phyloP scores from a whole-genome alignment of 1,140 invertebrate genomes.

The Eupristina koningsbergeri region DNA sequence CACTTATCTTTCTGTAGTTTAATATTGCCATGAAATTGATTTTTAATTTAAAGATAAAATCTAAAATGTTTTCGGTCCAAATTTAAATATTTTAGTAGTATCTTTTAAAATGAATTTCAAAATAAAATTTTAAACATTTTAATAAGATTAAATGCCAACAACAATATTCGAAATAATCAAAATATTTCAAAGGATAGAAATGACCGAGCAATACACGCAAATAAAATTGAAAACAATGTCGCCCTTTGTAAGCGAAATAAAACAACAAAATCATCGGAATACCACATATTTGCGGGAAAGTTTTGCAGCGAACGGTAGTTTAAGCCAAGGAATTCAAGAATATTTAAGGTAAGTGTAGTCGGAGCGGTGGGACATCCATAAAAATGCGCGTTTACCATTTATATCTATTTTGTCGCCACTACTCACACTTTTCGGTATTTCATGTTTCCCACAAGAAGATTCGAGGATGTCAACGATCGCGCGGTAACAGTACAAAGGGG shows the following conservation, averaged over 20 bases:
- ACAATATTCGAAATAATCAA: too few species aligned
- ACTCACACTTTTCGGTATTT: slow-evolving; percentile 36
- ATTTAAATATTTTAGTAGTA: not conserved
- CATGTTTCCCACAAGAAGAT: not conserved
- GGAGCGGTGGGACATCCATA: not conserved
- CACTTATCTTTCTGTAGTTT: not conserved
- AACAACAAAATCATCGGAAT: not conserved
- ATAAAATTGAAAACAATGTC: too few species aligned
- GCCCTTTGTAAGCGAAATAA: too few species aligned
- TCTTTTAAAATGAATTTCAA: too few species aligned
- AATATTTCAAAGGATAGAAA: too few species aligned
- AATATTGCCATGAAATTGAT: not conserved
- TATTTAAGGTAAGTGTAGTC: not conserved
- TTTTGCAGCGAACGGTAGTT: not conserved
- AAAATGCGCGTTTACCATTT: slow-evolving; percentile 24
- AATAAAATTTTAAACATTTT: too few species aligned
- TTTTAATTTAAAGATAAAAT: not conserved
- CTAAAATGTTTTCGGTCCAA: not conserved
- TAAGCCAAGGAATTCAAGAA: not conserved
- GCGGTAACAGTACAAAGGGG: not conserved
- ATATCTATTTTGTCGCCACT: not conserved
- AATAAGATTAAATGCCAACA: too few species aligned
- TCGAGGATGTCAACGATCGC: not conserved
- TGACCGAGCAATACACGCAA: too few species aligned
- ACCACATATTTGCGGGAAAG: not conserved